Evolutionary conservation across 2,888 invertebrate species (phyloP).

Genomic region (Meteorus colon): DNA sequence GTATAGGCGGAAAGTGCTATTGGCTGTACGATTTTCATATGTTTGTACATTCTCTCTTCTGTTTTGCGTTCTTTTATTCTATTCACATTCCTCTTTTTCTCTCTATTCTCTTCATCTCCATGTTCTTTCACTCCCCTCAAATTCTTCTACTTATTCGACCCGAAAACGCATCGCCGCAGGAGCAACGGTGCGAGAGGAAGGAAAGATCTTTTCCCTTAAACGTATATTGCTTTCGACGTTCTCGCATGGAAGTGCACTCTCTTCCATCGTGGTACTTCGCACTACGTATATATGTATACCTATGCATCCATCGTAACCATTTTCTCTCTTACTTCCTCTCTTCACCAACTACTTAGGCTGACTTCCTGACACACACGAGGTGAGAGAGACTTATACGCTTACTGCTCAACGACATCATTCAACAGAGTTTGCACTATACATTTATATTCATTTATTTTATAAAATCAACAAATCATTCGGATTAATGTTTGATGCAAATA

Average conservation of each 20-base stretch:
- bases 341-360: conserved; percentile 13
- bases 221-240: conserved; percentile 53
- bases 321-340: neutral
- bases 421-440: neutral
- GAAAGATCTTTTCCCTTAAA: conserved; percentile 46
- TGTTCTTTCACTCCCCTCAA: conserved; percentile 10
- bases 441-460: neutral
- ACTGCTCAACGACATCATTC: neutral
- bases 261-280: conserved; percentile 26
- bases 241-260: conserved; percentile 54
- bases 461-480: neutral
- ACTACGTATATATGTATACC: conserved; percentile 1
- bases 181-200: neutral
- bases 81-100: conserved; percentile 19
- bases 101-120: conserved; percentile 36
- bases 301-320: conserved; percentile 7
- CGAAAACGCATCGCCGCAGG: conserved; percentile 43
- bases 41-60: conserved; percentile 17
- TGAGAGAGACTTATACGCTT: neutral
- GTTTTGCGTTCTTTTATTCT: neutral
- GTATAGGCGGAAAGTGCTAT: conserved; percentile 14
- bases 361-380: conserved; percentile 16
- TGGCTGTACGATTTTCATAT: conserved; percentile 35
- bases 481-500: too few relatives aligned
- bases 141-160: conserved; percentile 19